These are phyloP conservation scores for Synanthedon tipuliformis DNA, from an alignment of 2,888 invertebrate species.

Conservation along the genomic window DNA sequence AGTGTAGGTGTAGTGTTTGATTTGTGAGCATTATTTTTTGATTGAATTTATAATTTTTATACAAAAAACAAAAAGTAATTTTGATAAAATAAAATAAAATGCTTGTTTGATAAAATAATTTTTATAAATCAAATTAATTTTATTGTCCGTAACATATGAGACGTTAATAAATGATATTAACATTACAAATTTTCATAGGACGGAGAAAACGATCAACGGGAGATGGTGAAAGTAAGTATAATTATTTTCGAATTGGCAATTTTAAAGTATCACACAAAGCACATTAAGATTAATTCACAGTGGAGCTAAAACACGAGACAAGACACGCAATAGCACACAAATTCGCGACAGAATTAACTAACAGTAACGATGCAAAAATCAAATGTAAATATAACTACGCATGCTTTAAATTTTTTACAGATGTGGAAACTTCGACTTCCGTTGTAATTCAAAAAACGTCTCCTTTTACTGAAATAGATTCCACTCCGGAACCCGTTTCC, in stretches of 20 bases:
- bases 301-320: neutral
- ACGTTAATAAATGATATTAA: too few species aligned
- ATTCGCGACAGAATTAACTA: neutral
- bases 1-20: too few species aligned
- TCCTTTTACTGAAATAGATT: slow-evolving; percentile 37
- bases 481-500: slow-evolving; percentile 39
- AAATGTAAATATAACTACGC: slow-evolving; percentile 44
- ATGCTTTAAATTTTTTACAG: slow-evolving; percentile 59
- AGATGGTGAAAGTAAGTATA: slow-evolving; percentile 25
- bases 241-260: neutral
- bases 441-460: slow-evolving; percentile 19
- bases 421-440: slow-evolving; percentile 55
- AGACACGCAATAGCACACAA: neutral
- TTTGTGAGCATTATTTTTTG: too few species aligned
- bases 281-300: slow-evolving; percentile 1
- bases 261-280: slow-evolving; percentile 1
- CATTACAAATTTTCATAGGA: slow-evolving; percentile 10
- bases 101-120: too few species aligned
- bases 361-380: slow-evolving; percentile 21
- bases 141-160: too few species aligned
- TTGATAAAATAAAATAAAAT: too few species aligned
- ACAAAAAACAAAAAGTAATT: too few species aligned
- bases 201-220: slow-evolving; percentile 31
- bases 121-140: too few species aligned
- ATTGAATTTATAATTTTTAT: too few species aligned